Conservation (phyloP, 2,797 vertebrate species). For the Sebastes miniatus region DNA sequence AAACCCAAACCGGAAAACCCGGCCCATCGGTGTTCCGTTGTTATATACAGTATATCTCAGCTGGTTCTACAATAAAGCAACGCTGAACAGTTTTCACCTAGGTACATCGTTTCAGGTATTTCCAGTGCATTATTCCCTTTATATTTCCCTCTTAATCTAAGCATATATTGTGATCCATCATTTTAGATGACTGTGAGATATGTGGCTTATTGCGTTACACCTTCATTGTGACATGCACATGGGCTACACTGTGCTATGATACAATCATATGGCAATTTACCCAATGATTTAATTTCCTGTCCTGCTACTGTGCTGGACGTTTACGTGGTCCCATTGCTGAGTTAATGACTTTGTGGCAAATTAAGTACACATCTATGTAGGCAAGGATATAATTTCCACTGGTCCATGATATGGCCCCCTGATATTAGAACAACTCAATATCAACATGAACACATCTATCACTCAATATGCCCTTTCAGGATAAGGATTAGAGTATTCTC, state of each 20-base stretch:
- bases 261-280: neutral
- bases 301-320: neutral
- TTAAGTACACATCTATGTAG: neutral
- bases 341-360: neutral
- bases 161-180: neutral
- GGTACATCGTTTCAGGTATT: neutral
- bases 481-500: accelerated
- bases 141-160: neutral
- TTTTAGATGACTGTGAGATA: neutral
- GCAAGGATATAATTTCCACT: neutral
- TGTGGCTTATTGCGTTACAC: too few relatives aligned
- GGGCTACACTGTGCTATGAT: neutral
- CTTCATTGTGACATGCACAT: too few relatives aligned
- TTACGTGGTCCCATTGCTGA: neutral
- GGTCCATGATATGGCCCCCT: neutral
- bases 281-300: neutral
- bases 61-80: neutral
- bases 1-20: neutral
- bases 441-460: neutral
- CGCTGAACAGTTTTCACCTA: neutral
- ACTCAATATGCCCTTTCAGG: too few relatives aligned
- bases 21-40: accelerated
- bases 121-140: neutral
- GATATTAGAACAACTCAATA: neutral
- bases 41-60: neutral